Conservation (phyloP, 2,797 vertebrate genomes). For the Acipenser ruthenus region DNA sequence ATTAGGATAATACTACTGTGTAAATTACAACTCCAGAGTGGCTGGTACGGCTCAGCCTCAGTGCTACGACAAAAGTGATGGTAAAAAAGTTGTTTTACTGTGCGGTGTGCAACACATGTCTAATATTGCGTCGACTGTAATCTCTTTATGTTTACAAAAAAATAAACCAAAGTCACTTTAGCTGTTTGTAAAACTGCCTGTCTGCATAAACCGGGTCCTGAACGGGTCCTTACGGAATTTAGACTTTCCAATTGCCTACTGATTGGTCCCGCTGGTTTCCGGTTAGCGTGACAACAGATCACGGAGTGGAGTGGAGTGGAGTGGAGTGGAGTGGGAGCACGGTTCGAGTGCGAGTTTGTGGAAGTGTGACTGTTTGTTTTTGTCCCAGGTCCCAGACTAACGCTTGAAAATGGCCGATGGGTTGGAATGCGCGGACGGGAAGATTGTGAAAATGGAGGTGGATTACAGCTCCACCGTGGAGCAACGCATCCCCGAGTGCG, state of each 20-base stretch:
- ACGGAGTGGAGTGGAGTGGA: too few species aligned
- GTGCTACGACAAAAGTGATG: too few species aligned
- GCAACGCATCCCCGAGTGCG: constrained; percentile 86
- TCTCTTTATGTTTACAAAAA: too few species aligned
- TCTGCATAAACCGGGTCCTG: constrained; percentile 21
- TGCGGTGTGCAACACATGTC: too few species aligned
- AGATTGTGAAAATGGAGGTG: constrained; percentile 92
- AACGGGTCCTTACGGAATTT: constrained; percentile 36
- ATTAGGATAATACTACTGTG: too few species aligned
- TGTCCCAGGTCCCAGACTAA: not conserved
- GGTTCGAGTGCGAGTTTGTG: not conserved
- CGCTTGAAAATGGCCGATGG: constrained; percentile 68
- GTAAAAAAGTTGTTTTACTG: too few species aligned
- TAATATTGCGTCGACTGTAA: too few species aligned
- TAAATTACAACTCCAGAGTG: too few species aligned
- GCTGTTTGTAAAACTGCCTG: not conserved
- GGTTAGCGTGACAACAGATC: too few species aligned
- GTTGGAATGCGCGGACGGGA: constrained; percentile 88
- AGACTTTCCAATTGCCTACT: constrained; percentile 28
- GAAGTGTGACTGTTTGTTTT: not conserved
- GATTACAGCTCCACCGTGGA: constrained; percentile 93
- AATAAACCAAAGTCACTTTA: not conserved
- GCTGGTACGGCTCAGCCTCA: too few species aligned
- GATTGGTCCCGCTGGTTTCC: constrained; percentile 14
- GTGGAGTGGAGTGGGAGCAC: too few species aligned